These are phyloP conservation scores for Fragum whitleyi DNA, from an alignment of 2,888 invertebrate genomes.

Conservation along the genomic window DNA sequence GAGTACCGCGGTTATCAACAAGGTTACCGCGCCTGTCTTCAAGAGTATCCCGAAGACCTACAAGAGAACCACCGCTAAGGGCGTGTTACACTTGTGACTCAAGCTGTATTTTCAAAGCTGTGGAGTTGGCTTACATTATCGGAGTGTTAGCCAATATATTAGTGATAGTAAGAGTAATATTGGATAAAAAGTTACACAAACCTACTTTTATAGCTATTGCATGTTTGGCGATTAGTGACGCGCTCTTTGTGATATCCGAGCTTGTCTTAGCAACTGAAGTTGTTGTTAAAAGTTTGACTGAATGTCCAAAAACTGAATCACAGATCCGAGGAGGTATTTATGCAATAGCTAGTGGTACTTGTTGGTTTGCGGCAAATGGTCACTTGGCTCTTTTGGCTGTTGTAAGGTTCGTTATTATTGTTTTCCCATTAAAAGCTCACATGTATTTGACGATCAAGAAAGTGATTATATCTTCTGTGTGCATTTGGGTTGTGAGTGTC, in stretches of 20 bases:
- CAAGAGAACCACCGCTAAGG: background rate
- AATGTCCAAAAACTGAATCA: background rate
- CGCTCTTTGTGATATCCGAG: slow-evolving; percentile 10
- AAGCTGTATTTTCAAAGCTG: slow-evolving; percentile 13
- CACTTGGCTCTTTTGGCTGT: slow-evolving; percentile 25
- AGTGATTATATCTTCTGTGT: slow-evolving; percentile 3
- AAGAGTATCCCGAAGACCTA: background rate
- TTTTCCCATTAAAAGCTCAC: slow-evolving; percentile 20
- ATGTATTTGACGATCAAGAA: slow-evolving; percentile 19
- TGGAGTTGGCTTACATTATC: slow-evolving; percentile 7
- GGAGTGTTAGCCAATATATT: slow-evolving; percentile 17
- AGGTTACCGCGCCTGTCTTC: background rate
- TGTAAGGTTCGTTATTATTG: slow-evolving; percentile 18
- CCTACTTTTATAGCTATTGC: slow-evolving; percentile 25
- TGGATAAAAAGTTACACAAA: slow-evolving; percentile 8
- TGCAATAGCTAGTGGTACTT: background rate
- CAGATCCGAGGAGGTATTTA: background rate
- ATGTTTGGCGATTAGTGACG: slow-evolving; percentile 22
- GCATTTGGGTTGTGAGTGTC: slow-evolving; percentile 3
- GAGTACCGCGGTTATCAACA: background rate
- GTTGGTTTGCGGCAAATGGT: slow-evolving; percentile 23
- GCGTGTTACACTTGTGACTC: background rate
- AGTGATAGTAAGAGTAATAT: slow-evolving; percentile 18
- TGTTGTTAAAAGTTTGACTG: background rate
- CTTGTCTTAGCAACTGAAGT: background rate